These are phyloP conservation scores for Conus betulinus DNA, from an alignment of 1,140 invertebrate species.

Conservation along the genomic window DNA sequence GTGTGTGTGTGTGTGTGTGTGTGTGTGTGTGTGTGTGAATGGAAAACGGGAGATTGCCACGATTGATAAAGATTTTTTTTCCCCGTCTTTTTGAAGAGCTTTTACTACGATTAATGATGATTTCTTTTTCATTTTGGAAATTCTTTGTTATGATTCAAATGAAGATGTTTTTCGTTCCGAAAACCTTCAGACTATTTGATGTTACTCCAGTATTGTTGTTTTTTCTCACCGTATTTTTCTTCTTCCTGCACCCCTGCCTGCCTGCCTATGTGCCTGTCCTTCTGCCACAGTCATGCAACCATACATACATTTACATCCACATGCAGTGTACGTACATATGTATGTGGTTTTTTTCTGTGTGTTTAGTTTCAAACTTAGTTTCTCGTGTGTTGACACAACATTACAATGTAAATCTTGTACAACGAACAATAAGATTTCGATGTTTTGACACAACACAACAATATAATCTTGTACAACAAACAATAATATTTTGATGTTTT, in stretches of 20 bases:
- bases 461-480: no score
- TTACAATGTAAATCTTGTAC: no score
- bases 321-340: no score
- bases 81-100: background rate
- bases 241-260: background rate
- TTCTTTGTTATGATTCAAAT: no score
- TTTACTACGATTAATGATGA: background rate
- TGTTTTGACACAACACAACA: no score
- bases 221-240: background rate
- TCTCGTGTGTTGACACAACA: background rate
- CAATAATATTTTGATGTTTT: no score
- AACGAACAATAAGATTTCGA: no score
- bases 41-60: background rate
- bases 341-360: no score
- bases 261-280: background rate
- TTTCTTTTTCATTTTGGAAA: no score
- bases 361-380: no score
- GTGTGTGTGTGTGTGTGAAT: background rate
- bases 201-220: background rate
- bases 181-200: background rate
- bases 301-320: no score
- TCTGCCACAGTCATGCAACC: background rate
- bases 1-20: conserved; percentile 7
- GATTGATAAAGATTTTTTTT: background rate
- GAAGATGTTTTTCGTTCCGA: no score